Conservation (phyloP, 2,113 vertebrate genomes). For the Trematomus loennbergii region DNA sequence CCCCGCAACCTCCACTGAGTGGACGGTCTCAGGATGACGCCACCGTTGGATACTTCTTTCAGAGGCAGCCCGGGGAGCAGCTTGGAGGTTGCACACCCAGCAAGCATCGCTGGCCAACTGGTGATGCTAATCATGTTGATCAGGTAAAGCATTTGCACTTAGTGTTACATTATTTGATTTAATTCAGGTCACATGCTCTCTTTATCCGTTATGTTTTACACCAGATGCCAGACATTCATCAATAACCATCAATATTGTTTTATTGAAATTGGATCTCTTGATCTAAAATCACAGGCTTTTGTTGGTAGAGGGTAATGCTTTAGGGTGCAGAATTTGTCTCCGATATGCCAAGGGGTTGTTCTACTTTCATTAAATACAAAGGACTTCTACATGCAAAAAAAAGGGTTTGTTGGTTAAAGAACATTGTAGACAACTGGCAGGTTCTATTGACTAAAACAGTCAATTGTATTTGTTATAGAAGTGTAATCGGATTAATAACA, state of each 20-base stretch:
- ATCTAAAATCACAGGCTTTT: background rate
- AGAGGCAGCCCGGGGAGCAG: conserved; percentile 83
- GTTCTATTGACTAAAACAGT: too few relatives aligned
- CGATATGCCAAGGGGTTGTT: background rate
- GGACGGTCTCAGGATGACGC: conserved; percentile 81
- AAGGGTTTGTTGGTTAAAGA: too few relatives aligned
- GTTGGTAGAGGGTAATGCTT: background rate
- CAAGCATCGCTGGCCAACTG: conserved; percentile 82
- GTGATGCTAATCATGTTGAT: conserved; percentile 73
- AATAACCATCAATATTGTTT: background rate
- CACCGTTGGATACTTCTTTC: conserved; percentile 84
- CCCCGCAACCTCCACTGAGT: conserved; percentile 77
- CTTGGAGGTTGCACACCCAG: conserved; percentile 76
- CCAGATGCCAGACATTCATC: background rate
- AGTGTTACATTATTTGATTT: background rate
- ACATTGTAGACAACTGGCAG: too few relatives aligned
- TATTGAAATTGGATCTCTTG: background rate
- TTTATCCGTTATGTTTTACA: background rate
- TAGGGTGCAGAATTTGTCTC: background rate
- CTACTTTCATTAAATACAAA: background rate
- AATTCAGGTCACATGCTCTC: background rate
- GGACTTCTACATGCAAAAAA: background rate
- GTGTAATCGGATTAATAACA: too few relatives aligned
- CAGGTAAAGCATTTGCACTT: conserved; percentile 47
- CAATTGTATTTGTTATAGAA: too few relatives aligned